Base-by-base conservation (phyloP, 2,113 vertebrate species). In the Entomyzon cyanotis region DNA sequence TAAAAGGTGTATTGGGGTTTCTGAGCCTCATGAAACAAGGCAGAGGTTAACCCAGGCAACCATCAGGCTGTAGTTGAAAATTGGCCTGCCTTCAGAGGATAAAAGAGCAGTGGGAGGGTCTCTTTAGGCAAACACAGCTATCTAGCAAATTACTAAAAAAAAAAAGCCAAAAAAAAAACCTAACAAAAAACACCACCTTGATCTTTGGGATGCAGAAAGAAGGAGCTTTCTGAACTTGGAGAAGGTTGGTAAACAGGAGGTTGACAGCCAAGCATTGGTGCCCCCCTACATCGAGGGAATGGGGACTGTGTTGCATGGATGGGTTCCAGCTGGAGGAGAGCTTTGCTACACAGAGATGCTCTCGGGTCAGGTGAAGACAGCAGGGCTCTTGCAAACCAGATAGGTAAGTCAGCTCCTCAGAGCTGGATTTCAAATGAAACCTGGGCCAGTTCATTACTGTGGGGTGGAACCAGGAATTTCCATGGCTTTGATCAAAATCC, bases 21-120 rank as follows among this genome's bases (percentile, higher is more conserved):
- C 83, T 86, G 83, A 93, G 47, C 89, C 89, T 94, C 76, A 81
- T 90, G 86, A 95, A 97, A 94, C 67, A 77, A 88, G 22, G 68
- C 76, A 86, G 96, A 96, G 95, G 96, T 97, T 90, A 97, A 96
- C 42, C 89, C 86, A 96, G 96, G 96, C 92, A 96, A 97, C 63
- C 37, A 24, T 42, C 64, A 86, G 68, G 83, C 80, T 89, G 79
- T 13, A 95, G 90, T 0, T 89, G 76, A 92, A 96, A 97, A 90
- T 94, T 96, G 95, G 96, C 94, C 94, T 77, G 71, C 50, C 94
- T 96, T 96, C 96, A 97, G 90, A 96, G 73, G 86, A 93, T 94
- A 47, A 70, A 84, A 94, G 83, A 97, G 71, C 46, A 33, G 92
- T 97, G 96, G 96, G 96, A 97, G 83, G 90, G 95, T 97, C 96